These are phyloP conservation scores for Torymus texanus DNA, from an alignment of 2,888 invertebrate genomes.

Conservation along the genomic window DNA sequence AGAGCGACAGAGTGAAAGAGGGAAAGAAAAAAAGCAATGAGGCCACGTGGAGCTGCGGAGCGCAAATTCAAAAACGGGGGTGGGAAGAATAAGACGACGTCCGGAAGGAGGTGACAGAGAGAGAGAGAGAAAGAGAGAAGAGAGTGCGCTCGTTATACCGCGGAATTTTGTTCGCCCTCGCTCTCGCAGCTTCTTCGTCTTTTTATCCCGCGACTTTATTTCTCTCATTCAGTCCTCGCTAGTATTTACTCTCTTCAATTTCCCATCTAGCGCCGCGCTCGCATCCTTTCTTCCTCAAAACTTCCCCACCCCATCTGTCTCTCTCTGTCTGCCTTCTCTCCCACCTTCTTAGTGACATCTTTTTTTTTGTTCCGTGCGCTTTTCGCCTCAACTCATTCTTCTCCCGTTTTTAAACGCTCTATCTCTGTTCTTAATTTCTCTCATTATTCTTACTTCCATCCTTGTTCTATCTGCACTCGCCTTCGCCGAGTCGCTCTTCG, in stretches of 20 bases:
- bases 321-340: slow-evolving; percentile 15
- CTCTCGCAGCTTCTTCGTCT: not conserved
- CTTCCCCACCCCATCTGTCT: not conserved
- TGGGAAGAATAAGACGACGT: slow-evolving; percentile 22
- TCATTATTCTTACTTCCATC: slow-evolving; percentile 38
- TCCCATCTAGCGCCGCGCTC: not conserved
- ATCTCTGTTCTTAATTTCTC: slow-evolving; percentile 43
- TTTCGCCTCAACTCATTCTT: slow-evolving; percentile 4
- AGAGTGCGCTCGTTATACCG: slow-evolving; percentile 13
- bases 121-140: not conserved
- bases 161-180: slow-evolving; percentile 9
- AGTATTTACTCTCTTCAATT: slow-evolving; percentile 43
- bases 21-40: too few species aligned
- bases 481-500: not conserved
- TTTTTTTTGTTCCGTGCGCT: too few species aligned
- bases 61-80: slow-evolving; percentile 30
- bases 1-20: too few species aligned
- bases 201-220: slow-evolving; percentile 17
- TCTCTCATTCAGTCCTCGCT: slow-evolving; percentile 15
- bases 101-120: slow-evolving; percentile 25
- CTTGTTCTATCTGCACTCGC: slow-evolving; percentile 7
- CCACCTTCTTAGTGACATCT: not conserved
- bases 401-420: slow-evolving; percentile 17
- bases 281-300: not conserved
- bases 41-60: not conserved